Conservation (phyloP, 2,888 invertebrate species). For the Agapostemon virescens region DNA sequence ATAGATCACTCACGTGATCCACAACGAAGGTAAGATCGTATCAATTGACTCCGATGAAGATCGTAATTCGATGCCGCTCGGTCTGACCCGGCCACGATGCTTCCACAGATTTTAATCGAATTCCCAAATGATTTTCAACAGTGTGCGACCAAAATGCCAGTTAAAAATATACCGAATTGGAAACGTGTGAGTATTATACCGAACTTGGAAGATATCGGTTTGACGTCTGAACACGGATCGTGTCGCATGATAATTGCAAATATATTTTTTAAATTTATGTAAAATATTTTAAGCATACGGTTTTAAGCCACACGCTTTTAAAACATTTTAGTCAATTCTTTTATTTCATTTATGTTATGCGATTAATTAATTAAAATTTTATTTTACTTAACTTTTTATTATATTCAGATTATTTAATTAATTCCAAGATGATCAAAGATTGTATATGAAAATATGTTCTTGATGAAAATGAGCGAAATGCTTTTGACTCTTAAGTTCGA, state of each 20-base stretch:
- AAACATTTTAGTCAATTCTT: background rate
- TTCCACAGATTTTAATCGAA: background rate
- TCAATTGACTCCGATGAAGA: slow-evolving; percentile 61
- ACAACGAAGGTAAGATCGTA: slow-evolving; percentile 52
- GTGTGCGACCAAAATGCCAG: background rate
- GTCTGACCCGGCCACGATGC: background rate
- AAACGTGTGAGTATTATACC: background rate
- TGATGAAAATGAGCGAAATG: too few relatives aligned
- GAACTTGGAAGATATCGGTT: too few relatives aligned
- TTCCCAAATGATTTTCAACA: background rate
- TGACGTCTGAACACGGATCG: too few relatives aligned
- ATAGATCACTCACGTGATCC: slow-evolving; percentile 46
- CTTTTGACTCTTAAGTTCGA: background rate
- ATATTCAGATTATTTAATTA: too few relatives aligned
- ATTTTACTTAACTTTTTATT: too few relatives aligned
- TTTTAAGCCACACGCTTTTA: too few relatives aligned
- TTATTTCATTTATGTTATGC: too few relatives aligned
- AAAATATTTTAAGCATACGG: too few relatives aligned
- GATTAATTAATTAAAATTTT: too few relatives aligned
- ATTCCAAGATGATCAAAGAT: background rate
- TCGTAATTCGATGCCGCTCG: slow-evolving; percentile 14
- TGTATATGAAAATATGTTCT: background rate
- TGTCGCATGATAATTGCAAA: too few relatives aligned
- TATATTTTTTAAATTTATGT: too few relatives aligned
- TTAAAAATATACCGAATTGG: background rate